These are phyloP conservation scores for Peromyscus maniculatus DNA, from an alignment of 2,113 vertebrate species.

Conservation along the genomic window DNA sequence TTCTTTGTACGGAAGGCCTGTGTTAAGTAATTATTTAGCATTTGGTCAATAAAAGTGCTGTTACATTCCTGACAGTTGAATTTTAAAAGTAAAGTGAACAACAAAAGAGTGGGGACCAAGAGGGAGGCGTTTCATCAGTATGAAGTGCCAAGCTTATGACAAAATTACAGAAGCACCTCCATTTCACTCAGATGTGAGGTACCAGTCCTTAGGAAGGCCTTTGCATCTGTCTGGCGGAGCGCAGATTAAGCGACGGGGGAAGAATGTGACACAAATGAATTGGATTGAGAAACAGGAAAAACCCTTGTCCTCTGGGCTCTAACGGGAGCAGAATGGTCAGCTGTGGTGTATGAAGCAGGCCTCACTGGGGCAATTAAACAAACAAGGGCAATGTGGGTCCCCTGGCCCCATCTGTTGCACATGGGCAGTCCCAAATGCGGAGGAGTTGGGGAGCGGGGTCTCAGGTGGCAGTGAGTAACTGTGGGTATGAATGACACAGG, in stretches of 20 bases:
- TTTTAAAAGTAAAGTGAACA: conserved; percentile 64
- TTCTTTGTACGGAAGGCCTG: background rate
- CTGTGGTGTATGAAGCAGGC: background rate
- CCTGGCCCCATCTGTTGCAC: too few relatives aligned
- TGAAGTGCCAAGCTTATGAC: background rate
- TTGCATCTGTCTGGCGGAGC: background rate
- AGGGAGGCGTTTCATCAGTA: background rate
- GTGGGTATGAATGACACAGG: too few relatives aligned
- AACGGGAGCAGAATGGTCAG: background rate
- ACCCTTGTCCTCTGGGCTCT: background rate
- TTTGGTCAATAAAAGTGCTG: background rate
- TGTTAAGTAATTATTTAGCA: conserved; percentile 21
- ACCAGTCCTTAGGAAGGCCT: background rate
- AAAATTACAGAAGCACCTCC: background rate
- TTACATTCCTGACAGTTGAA: background rate
- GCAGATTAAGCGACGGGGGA: background rate
- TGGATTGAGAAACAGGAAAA: conserved; percentile 39
- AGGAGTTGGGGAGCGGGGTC: too few relatives aligned
- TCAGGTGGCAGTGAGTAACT: too few relatives aligned
- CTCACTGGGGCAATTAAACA: background rate
- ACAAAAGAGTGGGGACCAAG: background rate
- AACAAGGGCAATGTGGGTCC: background rate
- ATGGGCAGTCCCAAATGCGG: too few relatives aligned
- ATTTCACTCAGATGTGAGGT: conserved; percentile 4
- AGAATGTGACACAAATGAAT: conserved; percentile 52